Evolutionary conservation across 2,797 vertebrate species (phyloP).

Genomic region (Lagocephalus sceleratus): DNA sequence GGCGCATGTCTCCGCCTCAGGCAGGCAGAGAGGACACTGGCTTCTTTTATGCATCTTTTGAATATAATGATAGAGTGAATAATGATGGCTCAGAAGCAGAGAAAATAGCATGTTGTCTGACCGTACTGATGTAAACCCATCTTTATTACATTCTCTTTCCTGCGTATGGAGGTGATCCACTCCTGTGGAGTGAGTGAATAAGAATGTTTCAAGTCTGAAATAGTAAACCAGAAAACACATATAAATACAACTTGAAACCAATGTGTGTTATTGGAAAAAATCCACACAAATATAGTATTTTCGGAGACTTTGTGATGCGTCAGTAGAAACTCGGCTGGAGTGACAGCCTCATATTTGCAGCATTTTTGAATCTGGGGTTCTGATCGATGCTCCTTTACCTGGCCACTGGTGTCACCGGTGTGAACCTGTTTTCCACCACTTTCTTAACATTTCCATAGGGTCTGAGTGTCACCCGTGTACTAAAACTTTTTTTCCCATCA

Average conservation of each 20-base stretch:
- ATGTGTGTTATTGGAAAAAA: slow-evolving; percentile 26
- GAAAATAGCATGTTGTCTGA: slow-evolving; percentile 44
- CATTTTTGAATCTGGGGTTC: no score
- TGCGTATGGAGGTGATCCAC: slow-evolving; percentile 2
- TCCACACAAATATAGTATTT: slow-evolving; percentile 8
- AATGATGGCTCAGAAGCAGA: slow-evolving; percentile 9
- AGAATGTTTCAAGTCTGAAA: slow-evolving; percentile 24
- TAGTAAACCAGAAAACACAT: slow-evolving; percentile 11
- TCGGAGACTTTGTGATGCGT: no score
- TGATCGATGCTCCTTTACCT: no score
- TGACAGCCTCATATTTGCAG: no score
- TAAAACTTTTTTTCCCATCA: no score
- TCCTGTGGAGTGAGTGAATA: slow-evolving; percentile 26
- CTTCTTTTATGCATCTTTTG: no score
- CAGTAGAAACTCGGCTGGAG: no score
- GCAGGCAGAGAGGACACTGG: no score
- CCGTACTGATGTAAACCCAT: slow-evolving; percentile 35
- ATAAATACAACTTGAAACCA: not conserved
- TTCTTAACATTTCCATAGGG: no score
- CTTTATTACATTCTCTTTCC: slow-evolving; percentile 33
- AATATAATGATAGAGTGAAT: slow-evolving; percentile 1
- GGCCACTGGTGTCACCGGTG: no score
- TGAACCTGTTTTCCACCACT: no score
- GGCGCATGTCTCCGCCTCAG: not conserved
- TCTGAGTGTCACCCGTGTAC: no score